Conservation (phyloP, 2,113 vertebrate species). For the Callithrix jacchus region DNA sequence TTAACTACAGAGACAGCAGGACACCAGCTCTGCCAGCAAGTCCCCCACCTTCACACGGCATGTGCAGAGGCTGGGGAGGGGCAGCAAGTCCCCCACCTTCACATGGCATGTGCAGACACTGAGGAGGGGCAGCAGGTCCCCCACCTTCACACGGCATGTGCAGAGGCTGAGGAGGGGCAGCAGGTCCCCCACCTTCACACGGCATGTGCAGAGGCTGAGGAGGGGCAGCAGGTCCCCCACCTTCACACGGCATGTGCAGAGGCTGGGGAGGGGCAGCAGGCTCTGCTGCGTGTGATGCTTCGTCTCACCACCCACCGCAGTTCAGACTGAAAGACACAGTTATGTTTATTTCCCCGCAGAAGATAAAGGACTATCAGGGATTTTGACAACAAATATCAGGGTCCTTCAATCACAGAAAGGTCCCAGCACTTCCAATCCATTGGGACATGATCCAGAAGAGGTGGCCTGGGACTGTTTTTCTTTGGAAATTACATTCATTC, state of each 20-base stretch:
- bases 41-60: neutral
- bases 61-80: neutral
- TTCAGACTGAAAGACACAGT: neutral
- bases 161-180: neutral
- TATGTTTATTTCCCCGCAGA: neutral
- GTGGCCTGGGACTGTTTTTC: neutral
- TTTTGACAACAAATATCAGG: neutral
- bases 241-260: no score
- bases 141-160: neutral
- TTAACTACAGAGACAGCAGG: neutral
- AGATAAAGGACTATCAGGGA: neutral
- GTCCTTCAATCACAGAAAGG: neutral
- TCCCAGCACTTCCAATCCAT: neutral
- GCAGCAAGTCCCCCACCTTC: neutral
- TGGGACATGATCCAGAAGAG: neutral
- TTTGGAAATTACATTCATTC: neutral
- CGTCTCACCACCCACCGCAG: no score
- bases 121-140: no score
- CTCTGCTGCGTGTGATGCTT: accelerated
- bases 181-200: neutral
- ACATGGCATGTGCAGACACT: no score
- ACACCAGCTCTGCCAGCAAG: accelerated
- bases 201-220: neutral
- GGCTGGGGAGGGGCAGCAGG: neutral
- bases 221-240: neutral